Evolutionary conservation across 2,113 vertebrate genomes (phyloP).

Genomic region (Psettodes erumei): DNA sequence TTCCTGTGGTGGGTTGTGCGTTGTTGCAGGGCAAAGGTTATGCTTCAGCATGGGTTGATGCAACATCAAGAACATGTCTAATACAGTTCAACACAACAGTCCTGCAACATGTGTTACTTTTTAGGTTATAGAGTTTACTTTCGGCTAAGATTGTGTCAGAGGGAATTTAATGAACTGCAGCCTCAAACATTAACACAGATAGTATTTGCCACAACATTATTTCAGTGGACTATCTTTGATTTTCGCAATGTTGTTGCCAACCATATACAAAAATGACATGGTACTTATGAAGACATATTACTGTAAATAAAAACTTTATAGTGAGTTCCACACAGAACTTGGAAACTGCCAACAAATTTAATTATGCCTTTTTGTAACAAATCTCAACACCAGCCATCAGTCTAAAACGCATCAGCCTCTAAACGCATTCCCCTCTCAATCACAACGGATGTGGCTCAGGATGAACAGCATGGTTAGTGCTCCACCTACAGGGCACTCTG

Average conservation of each 20-base stretch:
- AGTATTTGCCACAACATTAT: neutral
- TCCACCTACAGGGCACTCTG: constrained; percentile 77
- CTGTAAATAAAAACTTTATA: neutral
- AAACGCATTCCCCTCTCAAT: constrained; percentile 22
- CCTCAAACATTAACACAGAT: neutral
- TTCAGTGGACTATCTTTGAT: neutral
- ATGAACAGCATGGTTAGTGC: constrained; percentile 73
- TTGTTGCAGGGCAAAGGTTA: constrained; percentile 21
- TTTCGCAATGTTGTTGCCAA: neutral
- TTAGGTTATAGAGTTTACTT: neutral
- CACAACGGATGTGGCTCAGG: constrained; percentile 12
- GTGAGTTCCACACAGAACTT: neutral
- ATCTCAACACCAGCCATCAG: constrained; percentile 15
- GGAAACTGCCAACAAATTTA: constrained; percentile 13
- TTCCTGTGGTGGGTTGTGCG: constrained; percentile 77
- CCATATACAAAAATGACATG: neutral
- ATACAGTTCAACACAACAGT: neutral
- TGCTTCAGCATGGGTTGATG: neutral
- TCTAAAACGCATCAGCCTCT: too few relatives aligned
- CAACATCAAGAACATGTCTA: neutral
- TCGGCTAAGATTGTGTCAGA: neutral
- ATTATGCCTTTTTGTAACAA: constrained; percentile 14
- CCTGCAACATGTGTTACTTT: neutral
- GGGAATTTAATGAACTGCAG: neutral
- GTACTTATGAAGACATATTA: neutral